Percentiles rank a stretch among this genome's conserved stretches.
phyloP scores from a whole-genome alignment of 2,888 invertebrate genomes.

The Maniola hyperantus region DNA sequence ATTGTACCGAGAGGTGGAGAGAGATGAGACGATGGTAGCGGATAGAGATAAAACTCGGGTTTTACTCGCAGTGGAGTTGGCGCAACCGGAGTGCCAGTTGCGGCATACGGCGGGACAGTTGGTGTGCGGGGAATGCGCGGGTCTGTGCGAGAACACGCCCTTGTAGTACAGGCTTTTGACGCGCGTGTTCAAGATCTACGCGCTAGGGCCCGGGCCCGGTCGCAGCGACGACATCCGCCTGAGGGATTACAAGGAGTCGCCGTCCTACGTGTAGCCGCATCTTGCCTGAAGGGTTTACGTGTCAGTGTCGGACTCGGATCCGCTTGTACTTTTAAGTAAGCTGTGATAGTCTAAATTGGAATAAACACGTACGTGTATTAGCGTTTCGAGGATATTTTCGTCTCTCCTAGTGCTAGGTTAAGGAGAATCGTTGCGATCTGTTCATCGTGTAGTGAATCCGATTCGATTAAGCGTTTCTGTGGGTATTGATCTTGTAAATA shows the following conservation, averaged over 20 bases:
- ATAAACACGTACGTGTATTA: constrained; percentile 55
- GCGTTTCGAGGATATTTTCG: constrained; percentile 48
- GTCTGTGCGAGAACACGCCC: constrained; percentile 57
- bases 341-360: constrained; percentile 79
- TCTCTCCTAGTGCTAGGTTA: constrained; percentile 65
- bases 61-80: constrained; percentile 71
- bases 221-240: constrained; percentile 44
- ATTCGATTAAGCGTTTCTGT: constrained; percentile 47
- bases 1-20: constrained; percentile 51
- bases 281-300: constrained; percentile 13
- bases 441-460: constrained; percentile 18
- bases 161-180: constrained; percentile 78
- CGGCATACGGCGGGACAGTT: constrained; percentile 52
- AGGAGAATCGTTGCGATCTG: constrained; percentile 52
- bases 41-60: constrained; percentile 56
- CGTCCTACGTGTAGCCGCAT: constrained; percentile 48
- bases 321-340: constrained; percentile 65
- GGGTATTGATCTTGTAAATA: constrained; percentile 73
- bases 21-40: constrained; percentile 34
- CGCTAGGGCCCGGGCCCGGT: constrained; percentile 58
- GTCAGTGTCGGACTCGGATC: constrained; percentile 28
- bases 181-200: constrained; percentile 77
- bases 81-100: constrained; percentile 51
- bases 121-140: constrained; percentile 58
- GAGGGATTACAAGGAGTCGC: constrained; percentile 45